Evolutionary conservation across 2,888 invertebrate species (phyloP), one percentile per base, ranked within the genome.

Genomic region (Epicampocera succincta): DNA sequence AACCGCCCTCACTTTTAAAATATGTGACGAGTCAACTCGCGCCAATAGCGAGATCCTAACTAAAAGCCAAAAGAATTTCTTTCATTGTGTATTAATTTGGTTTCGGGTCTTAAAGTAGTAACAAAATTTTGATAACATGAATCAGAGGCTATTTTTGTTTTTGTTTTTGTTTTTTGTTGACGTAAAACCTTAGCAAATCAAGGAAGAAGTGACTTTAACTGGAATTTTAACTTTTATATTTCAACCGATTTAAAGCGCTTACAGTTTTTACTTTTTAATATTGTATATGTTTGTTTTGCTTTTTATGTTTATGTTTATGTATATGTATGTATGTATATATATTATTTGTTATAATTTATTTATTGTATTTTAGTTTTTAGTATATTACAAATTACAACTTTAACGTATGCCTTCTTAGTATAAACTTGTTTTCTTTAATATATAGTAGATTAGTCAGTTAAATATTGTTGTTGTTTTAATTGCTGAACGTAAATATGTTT

Each of bases 381-480:
- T 82, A 82, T 82, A 71, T 78, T 82, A 82, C 82, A 82, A 82
- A 78, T 82, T 82, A 78, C 69, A 78, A 82, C 78, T 82, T 78
- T 82, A 82, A 78, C 78, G 25, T 25, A 78, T 78, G 82, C 82
- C 82, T 82, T 77, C 82, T 82, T 82, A 82, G 77, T 71, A 82
- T 78, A 82, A 71, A 82, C 77, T 42, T 68, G 73, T 72, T 76
- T 71, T 58, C 42, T 46, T 68, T 61, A 61, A 63, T 79, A 46
- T 66, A 61, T 78, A 44, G 69, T 73, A 44, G 44, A 73, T 78
- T 66, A 79, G 73, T 79, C 72, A 68, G 63, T 63, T 77, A 61
- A 60, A 61, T n/a, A n/a, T n/a, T 74, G 63, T 56, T 73, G 65
- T 33, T 29, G 25, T 33, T 56, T 44, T 72, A 42, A 11, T 65